Percentiles rank a stretch among this genome's conserved stretches.
Evolutionary conservation across 92 coral and sea anemone species (phyloP).

Genomic region (Palythoa grandis): DNA sequence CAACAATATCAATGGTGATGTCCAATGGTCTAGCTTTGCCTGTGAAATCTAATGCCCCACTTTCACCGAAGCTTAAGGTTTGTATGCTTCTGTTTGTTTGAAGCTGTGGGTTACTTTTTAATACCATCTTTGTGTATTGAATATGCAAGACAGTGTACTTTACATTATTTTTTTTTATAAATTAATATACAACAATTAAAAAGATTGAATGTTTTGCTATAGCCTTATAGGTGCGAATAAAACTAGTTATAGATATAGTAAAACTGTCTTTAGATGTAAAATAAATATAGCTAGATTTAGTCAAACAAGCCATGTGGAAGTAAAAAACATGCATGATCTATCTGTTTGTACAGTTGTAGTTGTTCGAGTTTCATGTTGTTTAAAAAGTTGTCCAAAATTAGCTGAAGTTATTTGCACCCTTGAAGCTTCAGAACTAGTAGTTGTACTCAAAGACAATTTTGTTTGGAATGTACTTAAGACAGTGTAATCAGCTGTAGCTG

Average conservation of each 20-base stretch:
- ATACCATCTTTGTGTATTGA: background rate
- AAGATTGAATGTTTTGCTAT: too few relatives aligned
- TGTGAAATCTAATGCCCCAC: slow-evolving; percentile 65
- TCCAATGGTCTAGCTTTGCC: slow-evolving; percentile 36
- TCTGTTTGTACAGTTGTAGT: background rate
- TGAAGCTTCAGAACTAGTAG: background rate
- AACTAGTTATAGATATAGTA: too few relatives aligned
- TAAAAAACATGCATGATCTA: too few relatives aligned
- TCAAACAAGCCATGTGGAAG: background rate
- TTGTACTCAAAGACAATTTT: background rate
- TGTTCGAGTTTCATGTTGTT: background rate
- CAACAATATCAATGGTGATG: slow-evolving; percentile 46
- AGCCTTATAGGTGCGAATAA: too few relatives aligned
- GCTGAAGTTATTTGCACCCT: background rate
- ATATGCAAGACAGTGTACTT: background rate
- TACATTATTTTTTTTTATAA: background rate
- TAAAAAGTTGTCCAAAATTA: background rate
- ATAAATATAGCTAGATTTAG: background rate
- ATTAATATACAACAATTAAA: too few relatives aligned
- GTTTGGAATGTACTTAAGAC: background rate
- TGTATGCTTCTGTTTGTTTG: background rate
- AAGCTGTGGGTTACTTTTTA: background rate
- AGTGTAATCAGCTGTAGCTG: background rate
- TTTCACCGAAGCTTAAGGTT: slow-evolving; percentile 85
- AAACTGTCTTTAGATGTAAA: background rate